Percentiles rank a stretch among this genome's conserved stretches.
phyloP scores from a whole-genome alignment of 2,113 vertebrate species.

The Rhipidura dahli region DNA sequence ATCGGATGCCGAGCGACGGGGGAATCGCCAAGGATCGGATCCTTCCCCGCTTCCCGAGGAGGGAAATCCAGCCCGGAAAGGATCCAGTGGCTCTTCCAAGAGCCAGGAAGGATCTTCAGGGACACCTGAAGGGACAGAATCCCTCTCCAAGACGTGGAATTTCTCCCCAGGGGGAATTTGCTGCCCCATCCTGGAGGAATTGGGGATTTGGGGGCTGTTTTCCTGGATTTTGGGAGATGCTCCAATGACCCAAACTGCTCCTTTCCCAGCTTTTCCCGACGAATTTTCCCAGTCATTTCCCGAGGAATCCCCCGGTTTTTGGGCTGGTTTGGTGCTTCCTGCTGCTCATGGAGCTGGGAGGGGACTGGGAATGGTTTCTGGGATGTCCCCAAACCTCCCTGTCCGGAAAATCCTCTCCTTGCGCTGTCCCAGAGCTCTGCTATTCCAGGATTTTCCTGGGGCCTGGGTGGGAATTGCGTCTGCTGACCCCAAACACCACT shows the following conservation, averaged over 20 bases:
- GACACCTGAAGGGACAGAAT: no score
- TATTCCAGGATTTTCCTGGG: not conserved
- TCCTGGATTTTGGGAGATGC: not conserved
- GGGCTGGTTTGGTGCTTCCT: not conserved
- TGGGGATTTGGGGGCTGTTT: not conserved
- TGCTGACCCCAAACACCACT: not conserved
- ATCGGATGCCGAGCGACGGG: rapidly evolving
- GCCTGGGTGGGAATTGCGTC: not conserved
- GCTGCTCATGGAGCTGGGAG: not conserved
- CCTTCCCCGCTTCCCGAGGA: not conserved
- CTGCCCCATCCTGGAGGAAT: not conserved
- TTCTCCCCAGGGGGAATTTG: not conserved
- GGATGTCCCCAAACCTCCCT: not conserved
- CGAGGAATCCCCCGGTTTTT: not conserved
- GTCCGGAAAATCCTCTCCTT: not conserved
- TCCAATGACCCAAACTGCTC: not conserved
- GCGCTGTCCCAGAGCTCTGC: not conserved
- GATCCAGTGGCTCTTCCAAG: not conserved
- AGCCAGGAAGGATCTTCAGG: rapidly evolving
- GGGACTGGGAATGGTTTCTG: not conserved
- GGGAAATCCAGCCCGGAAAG: not conserved
- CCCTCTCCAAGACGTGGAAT: rapidly evolving
- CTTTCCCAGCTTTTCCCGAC: not conserved
- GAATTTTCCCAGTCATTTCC: no score
- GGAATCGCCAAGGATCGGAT: not conserved